These are phyloP conservation scores for Melanocharis versteri DNA, from an alignment of 2,113 vertebrate species.

Conservation along the genomic window DNA sequence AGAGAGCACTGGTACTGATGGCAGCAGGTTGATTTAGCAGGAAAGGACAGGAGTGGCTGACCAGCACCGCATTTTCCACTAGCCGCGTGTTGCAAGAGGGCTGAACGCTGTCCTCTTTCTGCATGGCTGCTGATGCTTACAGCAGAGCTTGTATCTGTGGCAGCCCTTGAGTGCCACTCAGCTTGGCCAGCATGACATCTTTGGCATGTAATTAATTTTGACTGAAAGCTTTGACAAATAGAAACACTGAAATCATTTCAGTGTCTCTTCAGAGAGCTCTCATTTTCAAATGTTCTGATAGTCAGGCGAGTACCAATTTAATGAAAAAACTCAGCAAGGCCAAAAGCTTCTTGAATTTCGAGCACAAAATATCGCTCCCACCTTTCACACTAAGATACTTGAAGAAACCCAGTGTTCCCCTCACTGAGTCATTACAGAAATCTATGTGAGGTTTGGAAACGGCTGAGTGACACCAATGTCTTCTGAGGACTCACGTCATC, in stretches of 20 bases:
- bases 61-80: background rate
- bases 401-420: background rate
- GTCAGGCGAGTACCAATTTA: background rate
- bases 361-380: background rate
- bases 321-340: background rate
- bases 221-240: constrained; percentile 32
- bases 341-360: background rate
- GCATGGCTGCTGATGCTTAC: background rate
- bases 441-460: rapidly evolving
- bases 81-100: background rate
- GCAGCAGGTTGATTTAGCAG: background rate
- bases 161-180: background rate
- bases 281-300: background rate
- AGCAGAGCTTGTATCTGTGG: background rate
- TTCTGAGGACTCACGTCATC: background rate
- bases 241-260: background rate
- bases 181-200: background rate
- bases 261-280: background rate
- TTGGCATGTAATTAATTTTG: constrained; percentile 19
- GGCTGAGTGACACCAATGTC: background rate
- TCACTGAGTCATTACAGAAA: background rate
- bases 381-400: background rate
- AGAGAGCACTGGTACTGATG: background rate
- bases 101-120: background rate
- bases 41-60: background rate